These are phyloP conservation scores for Sitobion miscanthi DNA, from an alignment of 1,140 invertebrate genomes.

Conservation along the genomic window DNA sequence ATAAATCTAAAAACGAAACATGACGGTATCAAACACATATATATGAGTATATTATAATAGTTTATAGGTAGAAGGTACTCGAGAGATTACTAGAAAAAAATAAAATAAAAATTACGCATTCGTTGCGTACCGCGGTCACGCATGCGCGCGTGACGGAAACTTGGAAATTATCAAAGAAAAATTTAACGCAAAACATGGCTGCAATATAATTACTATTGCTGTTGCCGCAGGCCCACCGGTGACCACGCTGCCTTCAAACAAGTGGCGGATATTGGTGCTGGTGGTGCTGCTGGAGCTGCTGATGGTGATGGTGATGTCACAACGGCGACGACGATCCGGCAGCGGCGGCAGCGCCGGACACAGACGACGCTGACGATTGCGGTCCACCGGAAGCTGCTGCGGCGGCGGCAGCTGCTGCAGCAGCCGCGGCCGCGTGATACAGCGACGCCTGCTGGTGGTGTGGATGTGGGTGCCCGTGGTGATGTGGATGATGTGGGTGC, in stretches of 20 bases:
- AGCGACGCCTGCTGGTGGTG: conserved; percentile 81
- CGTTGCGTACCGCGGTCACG: not conserved
- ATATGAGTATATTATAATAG: conserved; percentile 11
- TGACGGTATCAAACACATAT: conserved; percentile 6
- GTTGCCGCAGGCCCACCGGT: not conserved
- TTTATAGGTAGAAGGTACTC: conserved; percentile 37
- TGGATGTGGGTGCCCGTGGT: conserved; percentile 79
- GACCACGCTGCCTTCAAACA: not conserved
- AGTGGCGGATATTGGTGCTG: conserved; percentile 36
- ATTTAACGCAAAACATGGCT: not conserved
- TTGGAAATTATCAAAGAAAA: not conserved
- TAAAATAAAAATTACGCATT: conserved; percentile 2
- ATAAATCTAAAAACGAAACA: conserved; percentile 42
- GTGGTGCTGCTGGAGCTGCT: conserved; percentile 23
- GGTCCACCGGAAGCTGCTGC: conserved; percentile 6
- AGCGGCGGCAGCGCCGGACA: not conserved
- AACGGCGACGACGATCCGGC: conserved; percentile 33
- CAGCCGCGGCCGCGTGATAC: conserved; percentile 74
- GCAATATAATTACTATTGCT: not conserved
- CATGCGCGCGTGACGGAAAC: not conserved
- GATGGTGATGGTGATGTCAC: conserved; percentile 39
- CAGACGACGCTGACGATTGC: not conserved
- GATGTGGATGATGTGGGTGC: conserved; percentile 75
- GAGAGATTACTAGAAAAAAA: conserved; percentile 48
- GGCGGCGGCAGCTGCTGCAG: conserved; percentile 63